Percentiles rank a stretch among this genome's conserved stretches.
Evolutionary conservation across 2,113 vertebrate genomes (phyloP).

Genomic region (Cephalophus harveyi): DNA sequence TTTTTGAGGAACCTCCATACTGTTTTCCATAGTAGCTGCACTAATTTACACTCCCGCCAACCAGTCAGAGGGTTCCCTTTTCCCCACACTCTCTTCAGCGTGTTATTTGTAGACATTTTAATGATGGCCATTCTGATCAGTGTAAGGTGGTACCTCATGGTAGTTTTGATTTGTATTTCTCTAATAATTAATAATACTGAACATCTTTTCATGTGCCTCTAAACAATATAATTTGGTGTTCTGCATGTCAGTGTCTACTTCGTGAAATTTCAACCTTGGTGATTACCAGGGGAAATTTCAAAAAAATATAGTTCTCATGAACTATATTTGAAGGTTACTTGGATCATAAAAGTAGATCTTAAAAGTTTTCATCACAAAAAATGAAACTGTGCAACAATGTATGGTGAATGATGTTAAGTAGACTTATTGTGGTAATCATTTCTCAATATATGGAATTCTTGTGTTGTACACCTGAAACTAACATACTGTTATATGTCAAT

Average conservation of each 20-base stretch:
- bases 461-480: background rate
- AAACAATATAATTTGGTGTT: background rate
- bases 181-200: background rate
- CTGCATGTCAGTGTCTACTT: background rate
- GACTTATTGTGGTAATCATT: background rate
- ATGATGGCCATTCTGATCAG: background rate
- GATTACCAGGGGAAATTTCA: background rate
- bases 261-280: background rate
- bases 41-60: background rate
- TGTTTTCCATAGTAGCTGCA: background rate
- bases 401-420: background rate
- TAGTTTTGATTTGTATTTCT: background rate
- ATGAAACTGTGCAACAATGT: background rate
- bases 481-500: background rate
- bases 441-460: background rate
- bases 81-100: background rate
- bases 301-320: no score
- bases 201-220: background rate
- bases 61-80: background rate
- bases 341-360: background rate
- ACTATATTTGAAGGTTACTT: background rate
- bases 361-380: background rate
- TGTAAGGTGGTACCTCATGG: background rate
- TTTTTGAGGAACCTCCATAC: background rate
- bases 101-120: background rate